These are phyloP conservation scores for Caenorhabditis afra DNA, from an alignment of 2,888 invertebrate species.

Conservation along the genomic window DNA sequence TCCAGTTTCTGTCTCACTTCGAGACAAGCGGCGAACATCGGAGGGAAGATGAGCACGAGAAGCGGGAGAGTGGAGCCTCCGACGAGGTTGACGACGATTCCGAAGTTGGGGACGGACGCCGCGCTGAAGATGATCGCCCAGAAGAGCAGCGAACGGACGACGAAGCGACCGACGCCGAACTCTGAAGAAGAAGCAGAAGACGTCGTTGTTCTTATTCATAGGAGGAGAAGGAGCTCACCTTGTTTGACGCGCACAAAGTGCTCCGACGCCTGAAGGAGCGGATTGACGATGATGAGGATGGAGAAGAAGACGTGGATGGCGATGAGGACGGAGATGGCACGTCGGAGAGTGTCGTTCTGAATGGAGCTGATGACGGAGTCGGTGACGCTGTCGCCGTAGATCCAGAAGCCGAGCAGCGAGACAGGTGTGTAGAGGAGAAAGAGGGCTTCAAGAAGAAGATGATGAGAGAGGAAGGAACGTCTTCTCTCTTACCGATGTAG, in stretches of 20 bases:
- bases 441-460: conserved; percentile 50
- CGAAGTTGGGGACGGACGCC: conserved; percentile 61
- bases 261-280: conserved; percentile 60
- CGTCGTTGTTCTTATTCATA: no score
- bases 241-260: conserved; percentile 59
- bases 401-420: conserved; percentile 54
- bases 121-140: conserved; percentile 59
- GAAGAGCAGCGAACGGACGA: conserved; percentile 51
- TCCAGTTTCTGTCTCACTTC: conserved; percentile 55
- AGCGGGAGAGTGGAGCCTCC: conserved; percentile 57
- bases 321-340: conserved; percentile 55
- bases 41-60: conserved; percentile 61
- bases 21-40: conserved; percentile 56
- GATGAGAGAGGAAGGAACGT: no score
- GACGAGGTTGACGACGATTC: conserved; percentile 62
- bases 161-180: conserved; percentile 61
- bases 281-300: conserved; percentile 63
- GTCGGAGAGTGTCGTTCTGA: conserved; percentile 48
- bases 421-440: conserved; percentile 61
- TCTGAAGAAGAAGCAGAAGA: conserved; percentile 48
- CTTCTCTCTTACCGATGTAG: conserved; percentile 47
- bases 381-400: conserved; percentile 59
- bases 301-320: conserved; percentile 66
- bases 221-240: conserved; percentile 24
- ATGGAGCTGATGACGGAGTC: conserved; percentile 63